These are phyloP conservation scores for Aphelocoma californica DNA, from an alignment of 2,797 vertebrate genomes.

Conservation along the genomic window DNA sequence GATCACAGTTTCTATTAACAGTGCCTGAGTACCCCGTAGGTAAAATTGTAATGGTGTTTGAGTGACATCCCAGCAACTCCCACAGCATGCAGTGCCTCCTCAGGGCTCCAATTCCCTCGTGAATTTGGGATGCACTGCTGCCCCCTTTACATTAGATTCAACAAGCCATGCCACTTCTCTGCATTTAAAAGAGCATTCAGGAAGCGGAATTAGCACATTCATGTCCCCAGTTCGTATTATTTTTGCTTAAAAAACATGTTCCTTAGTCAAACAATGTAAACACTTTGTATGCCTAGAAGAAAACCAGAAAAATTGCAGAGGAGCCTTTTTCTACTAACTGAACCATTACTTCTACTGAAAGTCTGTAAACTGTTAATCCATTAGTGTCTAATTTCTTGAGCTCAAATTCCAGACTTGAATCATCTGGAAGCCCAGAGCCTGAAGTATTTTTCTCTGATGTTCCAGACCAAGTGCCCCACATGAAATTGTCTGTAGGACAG, in stretches of 20 bases:
- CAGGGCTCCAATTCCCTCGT: neutral
- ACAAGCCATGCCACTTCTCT: neutral
- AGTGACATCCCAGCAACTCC: neutral
- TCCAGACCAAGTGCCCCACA: conserved; percentile 16
- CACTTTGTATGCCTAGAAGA: neutral
- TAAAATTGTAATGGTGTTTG: neutral
- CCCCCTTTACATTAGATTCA: neutral
- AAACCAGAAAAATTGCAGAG: neutral
- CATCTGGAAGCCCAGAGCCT: neutral
- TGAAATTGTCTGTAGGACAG: conserved; percentile 1
- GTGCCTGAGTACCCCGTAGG: neutral
- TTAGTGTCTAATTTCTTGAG: neutral
- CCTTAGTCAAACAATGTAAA: neutral
- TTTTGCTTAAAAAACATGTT: neutral
- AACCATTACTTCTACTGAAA: neutral
- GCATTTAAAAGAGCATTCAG: neutral
- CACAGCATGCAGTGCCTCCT: neutral
- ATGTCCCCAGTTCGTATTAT: neutral
- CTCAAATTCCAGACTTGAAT: neutral
- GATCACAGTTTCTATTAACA: neutral
- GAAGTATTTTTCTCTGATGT: conserved; percentile 18
- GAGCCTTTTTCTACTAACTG: neutral
- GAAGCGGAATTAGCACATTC: neutral
- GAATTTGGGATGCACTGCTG: neutral
- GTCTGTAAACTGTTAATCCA: conserved; percentile 19